These are phyloP conservation scores for Hipparchia sbordonii DNA, from an alignment of 2,888 invertebrate species.

Conservation along the genomic window DNA sequence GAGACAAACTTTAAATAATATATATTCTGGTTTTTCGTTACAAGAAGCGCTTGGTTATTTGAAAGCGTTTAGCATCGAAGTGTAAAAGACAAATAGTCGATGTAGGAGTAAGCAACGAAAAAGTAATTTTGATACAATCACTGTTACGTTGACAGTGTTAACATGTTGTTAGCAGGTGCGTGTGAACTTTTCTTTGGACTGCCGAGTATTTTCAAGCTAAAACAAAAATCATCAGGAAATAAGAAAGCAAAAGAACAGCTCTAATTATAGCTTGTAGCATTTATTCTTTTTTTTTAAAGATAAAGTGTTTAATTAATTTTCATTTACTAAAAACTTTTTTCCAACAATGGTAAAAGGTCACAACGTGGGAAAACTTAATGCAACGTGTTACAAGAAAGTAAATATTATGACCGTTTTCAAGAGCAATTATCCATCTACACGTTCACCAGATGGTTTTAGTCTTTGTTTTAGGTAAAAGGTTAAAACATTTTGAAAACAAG, in stretches of 20 bases:
- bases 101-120: slow-evolving; percentile 20
- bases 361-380: not conserved
- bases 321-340: not conserved
- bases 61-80: slow-evolving; percentile 24
- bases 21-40: not conserved
- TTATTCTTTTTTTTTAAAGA: not conserved
- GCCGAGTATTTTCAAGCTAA: not conserved
- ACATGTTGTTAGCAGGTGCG: slow-evolving; percentile 9
- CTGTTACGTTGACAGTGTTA: not conserved
- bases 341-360: not conserved
- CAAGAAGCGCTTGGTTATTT: slow-evolving; percentile 9
- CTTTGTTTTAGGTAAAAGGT: not conserved
- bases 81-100: slow-evolving; percentile 13
- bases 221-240: not conserved
- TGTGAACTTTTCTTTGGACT: slow-evolving; percentile 9
- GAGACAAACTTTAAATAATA: not conserved
- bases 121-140: slow-evolving; percentile 34
- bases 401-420: not conserved
- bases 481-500: not conserved
- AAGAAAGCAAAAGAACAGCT: not conserved
- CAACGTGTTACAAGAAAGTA: not conserved
- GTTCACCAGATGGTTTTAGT: not conserved
- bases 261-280: no score
- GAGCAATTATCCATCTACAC: not conserved
- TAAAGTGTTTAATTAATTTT: not conserved